Base-by-base conservation (phyloP, 2,797 vertebrate species). In the Iguana delicatissima region DNA sequence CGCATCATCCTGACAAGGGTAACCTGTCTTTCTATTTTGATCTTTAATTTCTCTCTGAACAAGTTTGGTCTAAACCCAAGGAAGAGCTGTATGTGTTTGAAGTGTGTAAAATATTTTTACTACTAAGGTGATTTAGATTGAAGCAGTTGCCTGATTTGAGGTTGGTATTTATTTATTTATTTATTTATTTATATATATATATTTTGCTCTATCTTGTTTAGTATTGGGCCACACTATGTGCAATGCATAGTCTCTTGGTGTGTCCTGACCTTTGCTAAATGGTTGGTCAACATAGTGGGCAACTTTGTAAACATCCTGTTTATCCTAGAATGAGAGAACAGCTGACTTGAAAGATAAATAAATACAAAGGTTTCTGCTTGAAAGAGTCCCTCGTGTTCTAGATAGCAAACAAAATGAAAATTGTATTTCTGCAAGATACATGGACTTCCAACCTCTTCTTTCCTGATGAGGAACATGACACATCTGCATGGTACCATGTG, bases 361-460 rank as follows among this genome's bases (percentile, higher is more conserved):
- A 62, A 80, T 80, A 89, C 90, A 89, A 91, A 42, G 32, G 26
- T 52, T 92, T 89, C 85, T 94, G 93, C 84, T 94, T 93, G 91
- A 89, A 95, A 92, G 91, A 88, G 93, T 93, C 84, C 83, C 94
- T 89, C 81, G 91, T 69, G 85, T 89, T 86, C 73, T 67, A 89
- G 80, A 93, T 90, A 89, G 95, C 92, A 95, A 95, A 95, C 93
- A 95, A 96, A 96, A 92, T 93, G 96, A 95, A 95, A 93, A 96
- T 95, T 95, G 93, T 94, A 76, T 26, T 32, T 87, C 64, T 92
- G 90, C 77, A 84, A 95, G 87, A 92, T 93, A 95, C 92, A 89
- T 93, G 92, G 91, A 95, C 95, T 96, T 96, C 94, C 88, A 81
- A 10, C 0, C 2, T 89, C 59, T 57, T 92, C 64, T 94, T 80